Evolutionary conservation across 2,888 invertebrate genomes (phyloP).

Genomic region (Hemaris fuciformis): DNA sequence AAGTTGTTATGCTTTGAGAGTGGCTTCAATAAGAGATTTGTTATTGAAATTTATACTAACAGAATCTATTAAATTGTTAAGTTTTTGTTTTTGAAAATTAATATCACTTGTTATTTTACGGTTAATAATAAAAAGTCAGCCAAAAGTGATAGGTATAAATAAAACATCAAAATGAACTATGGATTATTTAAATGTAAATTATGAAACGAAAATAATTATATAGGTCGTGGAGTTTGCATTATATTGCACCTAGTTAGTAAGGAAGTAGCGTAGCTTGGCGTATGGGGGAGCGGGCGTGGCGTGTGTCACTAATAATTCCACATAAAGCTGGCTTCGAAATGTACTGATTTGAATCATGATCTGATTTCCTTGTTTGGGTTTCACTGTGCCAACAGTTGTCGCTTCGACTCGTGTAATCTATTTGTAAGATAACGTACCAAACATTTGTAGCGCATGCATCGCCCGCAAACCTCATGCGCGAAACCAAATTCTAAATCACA

Average conservation of each 20-base stretch:
- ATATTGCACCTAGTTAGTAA: slow-evolving; percentile 75
- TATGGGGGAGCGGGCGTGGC: slow-evolving; percentile 47
- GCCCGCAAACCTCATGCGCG: slow-evolving; percentile 54
- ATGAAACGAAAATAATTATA: slow-evolving; percentile 44
- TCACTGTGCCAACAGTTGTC: neutral
- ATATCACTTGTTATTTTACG: slow-evolving; percentile 25
- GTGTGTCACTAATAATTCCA: slow-evolving; percentile 15
- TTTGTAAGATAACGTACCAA: neutral
- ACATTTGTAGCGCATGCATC: slow-evolving; percentile 28
- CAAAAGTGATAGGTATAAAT: slow-evolving; percentile 39
- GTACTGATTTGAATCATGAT: neutral
- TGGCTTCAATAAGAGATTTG: slow-evolving; percentile 19
- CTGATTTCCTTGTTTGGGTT: neutral
- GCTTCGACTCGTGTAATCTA: neutral
- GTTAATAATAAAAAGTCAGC: slow-evolving; percentile 35
- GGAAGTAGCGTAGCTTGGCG: slow-evolving; percentile 64
- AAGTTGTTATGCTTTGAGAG: neutral
- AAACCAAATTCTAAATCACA: slow-evolving; percentile 80
- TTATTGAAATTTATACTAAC: slow-evolving; percentile 17
- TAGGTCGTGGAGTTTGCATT: slow-evolving; percentile 63
- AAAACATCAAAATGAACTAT: slow-evolving; percentile 43
- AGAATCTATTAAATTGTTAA: neutral
- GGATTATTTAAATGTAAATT: slow-evolving; percentile 51
- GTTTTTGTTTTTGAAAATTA: neutral
- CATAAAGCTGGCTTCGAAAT: neutral